Evolutionary conservation across 2,113 vertebrate species (phyloP), one percentile per base, ranked within the genome.

Genomic region (Leptobrachium ailaonicum): DNA sequence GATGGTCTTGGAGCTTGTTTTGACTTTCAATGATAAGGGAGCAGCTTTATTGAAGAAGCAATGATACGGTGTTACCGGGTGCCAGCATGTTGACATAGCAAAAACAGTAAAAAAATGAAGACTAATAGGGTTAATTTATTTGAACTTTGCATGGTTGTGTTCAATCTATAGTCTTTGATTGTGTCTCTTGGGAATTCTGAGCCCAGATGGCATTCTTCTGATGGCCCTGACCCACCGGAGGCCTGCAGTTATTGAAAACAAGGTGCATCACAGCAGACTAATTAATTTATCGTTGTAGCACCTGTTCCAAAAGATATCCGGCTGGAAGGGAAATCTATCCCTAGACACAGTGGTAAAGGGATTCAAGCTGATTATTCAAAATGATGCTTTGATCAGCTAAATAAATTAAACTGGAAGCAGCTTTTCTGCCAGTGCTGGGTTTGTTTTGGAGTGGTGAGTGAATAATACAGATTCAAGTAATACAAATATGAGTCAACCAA

Each of bases 251-350:
- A 93, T 91, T 85, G 91, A 94, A 95, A 96, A 97, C 96, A 97
- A 97, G 95, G 96, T 95, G 93, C 95, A 96, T 95, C 94, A 96
- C 92, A 94, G 93, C 94, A 91, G 93, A 95, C 96, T 98, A 98
- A 99, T 99, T 98, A 99, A 99, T 99, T 98, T 98, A 96, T 95
- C 94, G 95, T 96, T 95, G 95, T 95, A 96, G 96, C 97, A 98
- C 96, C 97, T 99, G 96, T 98, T 98, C 96, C 94, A 92, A 94
- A 95, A 95, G 93, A 95, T 96, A 96, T 96, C 96, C 95, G 93
- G 93, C 93, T 92, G 93, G 92, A 91, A 91, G 89, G 88, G 86
- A 89, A 88, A 87, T 88, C 85, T 82, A 90, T 95, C 95, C 94
- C 94, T 90, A 88, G 89, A 91, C 94, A 87, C 95, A 92, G 94